Base-by-base conservation (phyloP, 2,888 invertebrate genomes). In the Hemicrepidius hirtus region DNA sequence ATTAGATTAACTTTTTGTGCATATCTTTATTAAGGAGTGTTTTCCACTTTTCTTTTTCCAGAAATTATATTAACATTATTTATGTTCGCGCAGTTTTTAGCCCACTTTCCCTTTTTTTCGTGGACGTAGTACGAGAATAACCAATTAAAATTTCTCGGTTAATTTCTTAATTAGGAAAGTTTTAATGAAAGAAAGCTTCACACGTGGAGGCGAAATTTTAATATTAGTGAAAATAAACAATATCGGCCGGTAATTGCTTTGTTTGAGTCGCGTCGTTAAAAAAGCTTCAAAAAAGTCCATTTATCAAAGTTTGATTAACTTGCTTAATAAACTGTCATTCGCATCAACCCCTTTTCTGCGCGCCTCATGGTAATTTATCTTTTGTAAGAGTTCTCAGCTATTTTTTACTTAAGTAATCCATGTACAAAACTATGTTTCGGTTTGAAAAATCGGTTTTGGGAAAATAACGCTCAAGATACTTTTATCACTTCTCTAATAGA, bases 281-380 rank as follows among this genome's bases (percentile, higher is more conserved):
- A 74, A 74, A 59, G 40, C 55, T 65, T 68, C 64, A 72, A 70
- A 74, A 69, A 68, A 49, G 46, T 44, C 64, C 75, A 76, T 77
- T 77, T 75, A 77, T 77, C 77, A 77, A 73, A 76, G 41, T 77
- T 77, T 77, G 77, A 77, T 77, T 77, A 77, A 77, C 75, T 77
- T 76, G 70, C 74, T 77, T 77, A 77, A 77, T 77, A 77, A 77
- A 71, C 77, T 77, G 77, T 76, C 77, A 70, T 75, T 71, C 67
- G 60, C 75, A 76, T 76, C 77, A 76, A 74, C 76, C 74, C 75
- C 75, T 76, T 76, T 63, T 73, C 69, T 65, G 57, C 28, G 63
- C 64, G 60, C 59, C 65, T 68, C 67, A 74, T 62, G 60, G 49
- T 75, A 77, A 77, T 74, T 77, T 73, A 77, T 75, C 68, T 69